These are phyloP conservation scores for Eulemur albifrons DNA, from an alignment of 2,797 vertebrate genomes.

Conservation along the genomic window DNA sequence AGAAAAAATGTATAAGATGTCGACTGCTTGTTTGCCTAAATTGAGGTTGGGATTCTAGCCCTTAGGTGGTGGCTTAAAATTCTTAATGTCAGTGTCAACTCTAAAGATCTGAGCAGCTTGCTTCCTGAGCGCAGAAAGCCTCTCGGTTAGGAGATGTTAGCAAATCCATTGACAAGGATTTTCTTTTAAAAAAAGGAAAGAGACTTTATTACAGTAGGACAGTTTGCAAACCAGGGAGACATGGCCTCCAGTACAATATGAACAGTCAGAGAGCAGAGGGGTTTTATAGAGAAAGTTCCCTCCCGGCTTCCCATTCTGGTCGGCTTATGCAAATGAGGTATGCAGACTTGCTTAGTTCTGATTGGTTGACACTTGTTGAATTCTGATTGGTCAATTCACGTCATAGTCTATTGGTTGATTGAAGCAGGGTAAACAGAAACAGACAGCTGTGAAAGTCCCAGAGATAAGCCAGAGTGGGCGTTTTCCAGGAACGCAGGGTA, in stretches of 20 bases:
- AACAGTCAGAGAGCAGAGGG: background rate
- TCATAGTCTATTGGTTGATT: background rate
- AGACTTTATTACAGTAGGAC: background rate
- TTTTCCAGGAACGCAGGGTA: too few relatives aligned
- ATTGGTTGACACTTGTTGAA: background rate
- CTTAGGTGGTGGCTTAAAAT: background rate
- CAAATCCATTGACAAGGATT: background rate
- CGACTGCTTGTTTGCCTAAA: background rate
- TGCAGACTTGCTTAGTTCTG: background rate
- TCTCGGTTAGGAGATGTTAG: background rate
- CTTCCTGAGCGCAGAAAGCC: background rate
- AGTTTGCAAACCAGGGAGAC: background rate
- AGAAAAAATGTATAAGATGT: conserved; percentile 19
- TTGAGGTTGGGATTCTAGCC: background rate
- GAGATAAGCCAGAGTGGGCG: too few relatives aligned
- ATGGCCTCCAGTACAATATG: background rate
- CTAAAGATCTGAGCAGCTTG: background rate
- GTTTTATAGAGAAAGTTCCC: background rate
- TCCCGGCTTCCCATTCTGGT: background rate
- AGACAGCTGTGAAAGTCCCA: background rate
- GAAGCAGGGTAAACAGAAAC: background rate
- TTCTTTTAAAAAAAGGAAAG: background rate
- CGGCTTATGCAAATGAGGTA: background rate
- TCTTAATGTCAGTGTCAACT: background rate
- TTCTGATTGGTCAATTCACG: background rate